A percentile compares a stretch with the other conserved stretches of the same genome.
phyloP scores from a whole-genome alignment of 64 coral and sea anemone genomes.

The Montipora sp. region DNA sequence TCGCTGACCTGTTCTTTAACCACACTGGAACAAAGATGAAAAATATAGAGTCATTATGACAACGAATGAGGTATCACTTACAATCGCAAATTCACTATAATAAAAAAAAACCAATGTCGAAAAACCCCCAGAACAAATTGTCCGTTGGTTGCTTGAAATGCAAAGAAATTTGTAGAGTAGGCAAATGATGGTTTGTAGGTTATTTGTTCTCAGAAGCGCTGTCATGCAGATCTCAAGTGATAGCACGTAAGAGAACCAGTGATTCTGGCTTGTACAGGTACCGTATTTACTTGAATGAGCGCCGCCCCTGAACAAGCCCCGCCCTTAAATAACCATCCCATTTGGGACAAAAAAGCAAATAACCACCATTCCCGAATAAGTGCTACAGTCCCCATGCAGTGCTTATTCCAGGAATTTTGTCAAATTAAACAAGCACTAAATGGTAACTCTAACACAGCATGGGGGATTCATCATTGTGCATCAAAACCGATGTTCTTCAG shows the following conservation, averaged over 20 bases:
- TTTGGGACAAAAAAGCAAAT: slow-evolving; percentile 18
- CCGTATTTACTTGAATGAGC: slow-evolving; percentile 31
- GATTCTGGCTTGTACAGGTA: neutral
- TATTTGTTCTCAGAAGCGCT: slow-evolving; percentile 19
- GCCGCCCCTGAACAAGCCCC: too few relatives aligned
- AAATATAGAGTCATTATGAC: slow-evolving; percentile 39
- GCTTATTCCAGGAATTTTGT: too few relatives aligned
- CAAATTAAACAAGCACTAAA: too few relatives aligned
- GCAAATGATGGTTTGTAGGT: slow-evolving; percentile 29
- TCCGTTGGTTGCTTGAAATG: slow-evolving; percentile 49
- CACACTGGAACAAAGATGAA: slow-evolving; percentile 83
- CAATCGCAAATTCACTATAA: slow-evolving; percentile 67
- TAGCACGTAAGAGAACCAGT: neutral
- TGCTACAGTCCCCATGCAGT: too few relatives aligned
- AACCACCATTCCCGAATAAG: slow-evolving; percentile 15
- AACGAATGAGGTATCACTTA: slow-evolving; percentile 84
- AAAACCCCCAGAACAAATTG: slow-evolving; percentile 58
- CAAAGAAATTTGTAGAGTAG: slow-evolving; percentile 85
- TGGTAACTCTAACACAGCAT: too few relatives aligned
- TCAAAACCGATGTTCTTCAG: too few relatives aligned
- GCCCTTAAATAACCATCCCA: neutral
- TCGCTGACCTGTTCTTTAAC: slow-evolving; percentile 99
- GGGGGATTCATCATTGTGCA: too few relatives aligned
- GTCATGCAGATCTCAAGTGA: slow-evolving; percentile 1
- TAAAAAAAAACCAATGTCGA: slow-evolving; percentile 45